Evolutionary conservation across 2,888 invertebrate genomes (phyloP).

Genomic region (Hypena proboscidalis): DNA sequence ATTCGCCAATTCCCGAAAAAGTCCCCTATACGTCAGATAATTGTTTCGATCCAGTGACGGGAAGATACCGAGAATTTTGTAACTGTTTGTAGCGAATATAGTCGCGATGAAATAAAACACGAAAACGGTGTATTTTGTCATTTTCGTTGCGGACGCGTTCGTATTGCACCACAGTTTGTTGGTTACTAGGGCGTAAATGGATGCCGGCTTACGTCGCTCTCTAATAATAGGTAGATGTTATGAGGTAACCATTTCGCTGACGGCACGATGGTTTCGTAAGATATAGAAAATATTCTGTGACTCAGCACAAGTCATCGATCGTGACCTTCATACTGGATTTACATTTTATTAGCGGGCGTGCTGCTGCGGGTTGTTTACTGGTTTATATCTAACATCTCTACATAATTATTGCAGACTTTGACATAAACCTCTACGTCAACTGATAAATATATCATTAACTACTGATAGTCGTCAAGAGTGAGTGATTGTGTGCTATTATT

Average conservation of each 20-base stretch:
- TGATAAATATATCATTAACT: neutral
- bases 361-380: conserved; percentile 52
- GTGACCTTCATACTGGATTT: conserved; percentile 75
- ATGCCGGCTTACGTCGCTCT: conserved; percentile 65
- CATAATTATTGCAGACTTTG: conserved; percentile 6
- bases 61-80: conserved; percentile 83
- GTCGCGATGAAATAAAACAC: conserved; percentile 61
- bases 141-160: conserved; percentile 66
- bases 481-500: neutral
- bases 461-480: neutral
- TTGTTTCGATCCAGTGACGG: conserved; percentile 82
- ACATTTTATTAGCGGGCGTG: conserved; percentile 49
- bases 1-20: conserved; percentile 79
- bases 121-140: conserved; percentile 61
- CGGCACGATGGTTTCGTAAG: conserved; percentile 73
- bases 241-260: conserved; percentile 79
- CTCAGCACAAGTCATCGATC: conserved; percentile 63
- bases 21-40: conserved; percentile 77
- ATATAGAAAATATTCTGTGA: conserved; percentile 75
- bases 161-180: conserved; percentile 62
- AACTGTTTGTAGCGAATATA: conserved; percentile 61
- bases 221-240: conserved; percentile 80
- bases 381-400: conserved; percentile 26
- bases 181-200: conserved; percentile 76
- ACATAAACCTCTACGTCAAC: conserved; percentile 1